These are phyloP conservation scores for Esox lucius DNA, from an alignment of 2,797 vertebrate genomes.

Conservation along the genomic window DNA sequence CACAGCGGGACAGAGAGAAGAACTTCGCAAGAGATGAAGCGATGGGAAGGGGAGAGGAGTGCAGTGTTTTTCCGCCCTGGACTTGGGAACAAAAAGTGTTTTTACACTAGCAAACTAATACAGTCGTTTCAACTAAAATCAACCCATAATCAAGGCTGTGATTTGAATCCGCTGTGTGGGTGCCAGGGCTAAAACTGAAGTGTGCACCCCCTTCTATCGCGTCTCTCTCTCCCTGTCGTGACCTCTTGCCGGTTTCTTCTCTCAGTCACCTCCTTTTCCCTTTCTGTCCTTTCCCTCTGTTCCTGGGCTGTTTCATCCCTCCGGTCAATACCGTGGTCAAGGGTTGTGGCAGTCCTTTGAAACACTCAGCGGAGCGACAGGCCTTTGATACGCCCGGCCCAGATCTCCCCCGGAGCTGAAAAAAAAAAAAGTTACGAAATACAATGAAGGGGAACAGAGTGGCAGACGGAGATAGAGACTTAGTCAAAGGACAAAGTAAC, in stretches of 20 bases:
- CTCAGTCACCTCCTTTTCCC: too few relatives aligned
- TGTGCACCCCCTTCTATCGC: too few relatives aligned
- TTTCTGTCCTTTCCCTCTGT: neutral
- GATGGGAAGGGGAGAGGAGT: neutral
- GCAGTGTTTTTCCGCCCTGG: too few relatives aligned
- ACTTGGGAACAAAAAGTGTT: too few relatives aligned
- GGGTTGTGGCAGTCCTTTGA: neutral
- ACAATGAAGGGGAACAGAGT: constrained; percentile 41
- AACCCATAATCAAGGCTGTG: too few relatives aligned
- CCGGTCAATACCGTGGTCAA: neutral
- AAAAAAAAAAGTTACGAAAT: constrained; percentile 52
- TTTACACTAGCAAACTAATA: too few relatives aligned
- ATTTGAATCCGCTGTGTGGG: too few relatives aligned
- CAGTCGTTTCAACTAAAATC: too few relatives aligned
- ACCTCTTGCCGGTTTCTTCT: too few relatives aligned
- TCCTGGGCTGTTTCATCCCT: neutral
- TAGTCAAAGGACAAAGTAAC: constrained; percentile 40
- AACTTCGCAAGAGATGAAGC: neutral
- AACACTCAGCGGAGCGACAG: neutral
- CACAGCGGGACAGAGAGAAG: neutral
- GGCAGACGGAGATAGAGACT: constrained; percentile 45
- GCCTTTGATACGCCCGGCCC: constrained; percentile 40
- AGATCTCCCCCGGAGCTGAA: constrained; percentile 48
- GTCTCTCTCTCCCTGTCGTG: too few relatives aligned
- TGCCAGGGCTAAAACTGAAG: too few relatives aligned